A percentile compares a stretch with the other conserved stretches of the same genome.
These are phyloP conservation scores for Heliconius nattereri DNA, from an alignment of 1,140 invertebrate species.

Conservation along the genomic window DNA sequence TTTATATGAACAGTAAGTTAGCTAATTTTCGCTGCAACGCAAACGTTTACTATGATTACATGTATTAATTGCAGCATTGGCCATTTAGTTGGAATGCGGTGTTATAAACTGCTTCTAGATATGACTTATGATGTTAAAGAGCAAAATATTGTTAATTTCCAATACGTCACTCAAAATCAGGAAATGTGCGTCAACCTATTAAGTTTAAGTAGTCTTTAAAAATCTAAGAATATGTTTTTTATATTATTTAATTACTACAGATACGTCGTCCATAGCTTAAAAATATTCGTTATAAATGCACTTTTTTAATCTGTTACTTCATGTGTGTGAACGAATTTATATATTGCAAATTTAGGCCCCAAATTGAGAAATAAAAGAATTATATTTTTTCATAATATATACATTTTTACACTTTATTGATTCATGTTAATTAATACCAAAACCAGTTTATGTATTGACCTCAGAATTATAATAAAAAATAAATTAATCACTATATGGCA, in stretches of 20 bases:
- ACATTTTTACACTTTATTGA: too few species aligned
- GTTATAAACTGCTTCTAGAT: slow-evolving; percentile 41
- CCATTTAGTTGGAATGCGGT: slow-evolving; percentile 42
- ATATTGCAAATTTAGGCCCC: too few species aligned
- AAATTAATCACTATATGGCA: neutral
- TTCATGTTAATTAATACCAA: too few species aligned
- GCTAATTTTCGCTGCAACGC: slow-evolving; percentile 33
- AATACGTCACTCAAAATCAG: slow-evolving; percentile 38
- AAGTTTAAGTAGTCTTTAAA: neutral
- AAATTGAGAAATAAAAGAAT: too few species aligned
- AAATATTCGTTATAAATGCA: too few species aligned
- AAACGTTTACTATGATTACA: slow-evolving; percentile 41
- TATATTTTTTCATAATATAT: too few species aligned
- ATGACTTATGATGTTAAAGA: slow-evolving; percentile 45
- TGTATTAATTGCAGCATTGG: slow-evolving; percentile 42
- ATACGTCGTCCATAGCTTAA: too few species aligned
- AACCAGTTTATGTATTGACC: neutral
- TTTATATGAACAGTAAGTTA: slow-evolving; percentile 29
- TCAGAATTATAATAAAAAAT: neutral
- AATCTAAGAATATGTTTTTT: too few species aligned
- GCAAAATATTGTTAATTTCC: slow-evolving; percentile 42
- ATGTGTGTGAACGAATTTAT: too few species aligned
- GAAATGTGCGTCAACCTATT: slow-evolving; percentile 25
- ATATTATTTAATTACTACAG: too few species aligned
- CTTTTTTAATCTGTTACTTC: too few species aligned